Evolutionary conservation across 1,140 invertebrate species (phyloP).

Genomic region (Rhopalosiphum maidis): DNA sequence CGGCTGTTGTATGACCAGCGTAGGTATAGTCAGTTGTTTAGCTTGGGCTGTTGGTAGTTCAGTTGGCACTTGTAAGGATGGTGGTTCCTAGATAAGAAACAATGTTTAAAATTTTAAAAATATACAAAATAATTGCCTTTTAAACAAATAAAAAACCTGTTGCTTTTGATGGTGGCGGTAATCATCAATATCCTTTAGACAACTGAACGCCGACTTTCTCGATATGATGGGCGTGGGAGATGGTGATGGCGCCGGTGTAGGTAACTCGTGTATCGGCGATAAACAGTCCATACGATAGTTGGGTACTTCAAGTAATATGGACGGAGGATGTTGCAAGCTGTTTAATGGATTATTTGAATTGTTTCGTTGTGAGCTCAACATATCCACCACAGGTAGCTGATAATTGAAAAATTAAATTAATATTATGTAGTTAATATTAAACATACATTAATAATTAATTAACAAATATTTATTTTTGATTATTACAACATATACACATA

Average conservation of each 20-base stretch:
- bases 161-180: background rate
- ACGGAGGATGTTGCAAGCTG: constrained; percentile 71
- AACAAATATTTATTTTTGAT: background rate
- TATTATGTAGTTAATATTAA: background rate
- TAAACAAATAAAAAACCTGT: background rate
- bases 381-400: constrained; percentile 72
- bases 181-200: background rate
- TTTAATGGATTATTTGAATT: constrained; percentile 63
- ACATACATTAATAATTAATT: background rate
- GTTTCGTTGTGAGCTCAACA: constrained; percentile 70
- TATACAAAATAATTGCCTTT: background rate
- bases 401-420: background rate
- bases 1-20: constrained; percentile 50
- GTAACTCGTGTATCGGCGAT: constrained; percentile 75
- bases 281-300: constrained; percentile 77
- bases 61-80: constrained; percentile 64
- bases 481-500: background rate
- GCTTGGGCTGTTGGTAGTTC: constrained; percentile 64
- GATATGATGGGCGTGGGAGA: constrained; percentile 72
- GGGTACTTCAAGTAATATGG: constrained; percentile 76
- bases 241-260: constrained; percentile 72
- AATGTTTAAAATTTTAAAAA: background rate
- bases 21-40: constrained; percentile 60
- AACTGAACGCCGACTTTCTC: background rate
- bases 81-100: background rate